Conservation (phyloP, 2,888 invertebrate genomes). For the Calameuta idolon region DNA sequence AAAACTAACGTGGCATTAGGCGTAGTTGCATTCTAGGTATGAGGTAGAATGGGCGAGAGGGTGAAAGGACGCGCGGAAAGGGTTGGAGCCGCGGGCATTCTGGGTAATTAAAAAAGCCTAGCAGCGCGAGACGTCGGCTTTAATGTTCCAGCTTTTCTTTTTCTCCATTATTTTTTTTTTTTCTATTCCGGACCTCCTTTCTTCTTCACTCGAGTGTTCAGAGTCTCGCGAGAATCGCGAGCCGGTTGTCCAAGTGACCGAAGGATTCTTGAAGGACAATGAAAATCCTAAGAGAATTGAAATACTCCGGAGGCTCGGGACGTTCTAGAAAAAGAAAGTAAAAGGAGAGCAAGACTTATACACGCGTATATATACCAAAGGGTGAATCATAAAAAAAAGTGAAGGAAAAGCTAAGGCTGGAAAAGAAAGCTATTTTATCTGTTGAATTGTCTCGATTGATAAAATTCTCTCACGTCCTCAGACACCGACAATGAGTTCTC, state of each 20-base stretch:
- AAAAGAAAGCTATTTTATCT: too few species aligned
- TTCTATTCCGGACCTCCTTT: neutral
- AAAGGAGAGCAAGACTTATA: constrained; percentile 24
- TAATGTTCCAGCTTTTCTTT: constrained; percentile 34
- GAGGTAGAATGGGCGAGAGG: constrained; percentile 15
- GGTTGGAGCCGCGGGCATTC: constrained; percentile 31
- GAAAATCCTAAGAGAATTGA: too few species aligned
- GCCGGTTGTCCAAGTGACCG: too few species aligned
- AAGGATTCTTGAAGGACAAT: too few species aligned
- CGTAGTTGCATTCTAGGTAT: constrained; percentile 1
- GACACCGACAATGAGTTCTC: constrained; percentile 21
- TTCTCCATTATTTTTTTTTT: constrained; percentile 18
- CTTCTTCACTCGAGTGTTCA: too few species aligned
- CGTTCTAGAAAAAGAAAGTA: constrained; percentile 20
- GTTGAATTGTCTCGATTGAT: constrained; percentile 11
- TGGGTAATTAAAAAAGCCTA: constrained; percentile 50
- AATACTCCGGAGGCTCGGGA: too few species aligned
- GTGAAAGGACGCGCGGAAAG: constrained; percentile 4
- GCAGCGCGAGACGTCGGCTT: constrained; percentile 39
- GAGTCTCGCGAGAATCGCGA: too few species aligned
- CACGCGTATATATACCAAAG: constrained; percentile 6
- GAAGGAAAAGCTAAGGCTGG: too few species aligned
- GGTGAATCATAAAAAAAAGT: neutral
- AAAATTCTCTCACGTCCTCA: constrained; percentile 9
- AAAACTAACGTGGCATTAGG: constrained; percentile 16